These are phyloP conservation scores for Gymnothorax reevesii DNA, from an alignment of 2,797 vertebrate species.

Conservation along the genomic window DNA sequence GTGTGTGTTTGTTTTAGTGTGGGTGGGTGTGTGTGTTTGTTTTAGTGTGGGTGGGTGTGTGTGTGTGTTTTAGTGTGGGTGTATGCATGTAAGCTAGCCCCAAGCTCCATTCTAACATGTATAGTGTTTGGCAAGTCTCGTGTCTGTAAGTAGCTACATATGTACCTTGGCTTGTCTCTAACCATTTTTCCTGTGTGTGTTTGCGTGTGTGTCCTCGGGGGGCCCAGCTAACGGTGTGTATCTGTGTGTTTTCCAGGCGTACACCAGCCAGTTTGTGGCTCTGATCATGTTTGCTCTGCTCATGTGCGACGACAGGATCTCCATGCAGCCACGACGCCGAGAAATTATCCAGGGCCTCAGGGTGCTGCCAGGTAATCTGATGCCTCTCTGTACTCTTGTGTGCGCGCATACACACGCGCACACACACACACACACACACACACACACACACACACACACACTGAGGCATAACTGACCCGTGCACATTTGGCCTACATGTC, in stretches of 20 bases:
- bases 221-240: background rate
- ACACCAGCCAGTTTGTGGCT: slow-evolving; percentile 97
- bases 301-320: slow-evolving; percentile 97
- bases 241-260: slow-evolving; percentile 77
- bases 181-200: background rate
- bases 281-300: slow-evolving; percentile 96
- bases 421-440: background rate
- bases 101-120: too few relatives aligned
- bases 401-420: background rate
- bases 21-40: slow-evolving; percentile 1
- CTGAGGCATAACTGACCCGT: background rate
- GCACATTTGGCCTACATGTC: background rate
- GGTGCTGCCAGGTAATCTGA: slow-evolving; percentile 83
- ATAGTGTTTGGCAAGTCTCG: too few relatives aligned
- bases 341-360: slow-evolving; percentile 91
- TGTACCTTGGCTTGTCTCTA: background rate
- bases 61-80: background rate
- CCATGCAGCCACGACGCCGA: slow-evolving; percentile 91
- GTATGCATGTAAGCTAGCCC: too few relatives aligned
- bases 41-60: too few relatives aligned
- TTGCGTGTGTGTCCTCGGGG: slow-evolving; percentile 18
- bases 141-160: background rate
- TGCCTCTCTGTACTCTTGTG: too few relatives aligned
- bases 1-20: too few relatives aligned
- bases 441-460: background rate